Evolutionary conservation across 2,113 vertebrate genomes (phyloP).

Genomic region (Nothobranchius kuhntae): DNA sequence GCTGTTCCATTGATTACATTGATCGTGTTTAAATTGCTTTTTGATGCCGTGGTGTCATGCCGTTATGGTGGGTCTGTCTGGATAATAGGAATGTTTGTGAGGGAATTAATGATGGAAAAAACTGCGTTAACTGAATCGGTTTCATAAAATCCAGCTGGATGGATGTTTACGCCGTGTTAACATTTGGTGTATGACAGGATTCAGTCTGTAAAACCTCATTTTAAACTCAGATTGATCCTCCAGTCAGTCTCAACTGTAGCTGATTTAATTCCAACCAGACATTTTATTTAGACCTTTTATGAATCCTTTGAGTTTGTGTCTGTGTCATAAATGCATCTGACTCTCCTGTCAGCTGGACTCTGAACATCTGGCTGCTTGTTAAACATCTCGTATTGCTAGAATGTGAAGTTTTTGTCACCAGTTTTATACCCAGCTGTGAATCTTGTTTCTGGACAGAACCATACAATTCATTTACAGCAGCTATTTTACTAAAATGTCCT

Average conservation of each 20-base stretch:
- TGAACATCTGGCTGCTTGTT: conserved; percentile 4
- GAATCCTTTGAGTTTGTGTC: not conserved
- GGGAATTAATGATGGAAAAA: conserved; percentile 56
- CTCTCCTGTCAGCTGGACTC: not conserved
- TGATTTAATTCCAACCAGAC: conserved; percentile 2
- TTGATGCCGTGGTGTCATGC: conserved; percentile 60
- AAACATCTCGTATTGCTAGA: not conserved
- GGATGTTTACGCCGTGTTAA: conserved; percentile 61
- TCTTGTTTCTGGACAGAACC: not conserved
- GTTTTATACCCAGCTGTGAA: not conserved
- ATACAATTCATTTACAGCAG: not conserved
- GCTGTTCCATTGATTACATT: conserved; percentile 72
- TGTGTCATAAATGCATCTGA: not conserved
- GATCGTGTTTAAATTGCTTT: conserved; percentile 70
- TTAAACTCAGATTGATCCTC: conserved; percentile 37
- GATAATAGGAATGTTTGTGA: conserved; percentile 60
- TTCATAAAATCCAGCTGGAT: conserved; percentile 59
- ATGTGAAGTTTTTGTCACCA: not conserved
- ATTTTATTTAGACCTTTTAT: not conserved
- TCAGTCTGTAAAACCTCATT: conserved; percentile 45
- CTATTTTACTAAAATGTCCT: too few species aligned
- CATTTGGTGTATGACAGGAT: conserved; percentile 48
- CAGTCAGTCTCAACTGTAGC: conserved; percentile 16
- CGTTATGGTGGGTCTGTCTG: conserved; percentile 64
- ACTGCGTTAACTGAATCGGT: conserved; percentile 50